A percentile compares a stretch with the other conserved stretches of the same genome.
phyloP scores from a whole-genome alignment of 2,113 vertebrate species.

The Carettochelys insculpta region DNA sequence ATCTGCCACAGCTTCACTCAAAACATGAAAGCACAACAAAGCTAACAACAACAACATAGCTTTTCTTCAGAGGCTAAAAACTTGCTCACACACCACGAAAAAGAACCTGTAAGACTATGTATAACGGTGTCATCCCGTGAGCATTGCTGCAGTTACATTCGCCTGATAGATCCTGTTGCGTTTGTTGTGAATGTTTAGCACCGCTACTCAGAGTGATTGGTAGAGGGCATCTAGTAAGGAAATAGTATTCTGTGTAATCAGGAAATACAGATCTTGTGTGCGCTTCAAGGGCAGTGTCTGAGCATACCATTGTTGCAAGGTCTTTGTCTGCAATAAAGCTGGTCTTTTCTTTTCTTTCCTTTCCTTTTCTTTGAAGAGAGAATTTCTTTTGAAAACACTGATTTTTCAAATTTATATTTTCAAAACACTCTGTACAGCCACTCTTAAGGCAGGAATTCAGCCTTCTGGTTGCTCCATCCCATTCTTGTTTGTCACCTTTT shows the following conservation, averaged over 20 bases:
- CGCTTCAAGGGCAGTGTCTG: neutral
- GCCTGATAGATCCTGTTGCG: neutral
- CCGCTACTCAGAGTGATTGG: neutral
- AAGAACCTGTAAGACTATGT: neutral
- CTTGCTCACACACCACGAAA: neutral
- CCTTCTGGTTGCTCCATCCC: neutral
- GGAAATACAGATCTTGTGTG: neutral
- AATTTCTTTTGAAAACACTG: neutral
- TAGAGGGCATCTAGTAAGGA: neutral
- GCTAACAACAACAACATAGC: rapidly evolving
- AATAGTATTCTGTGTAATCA: neutral
- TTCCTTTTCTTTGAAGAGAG: neutral
- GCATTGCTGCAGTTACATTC: neutral
- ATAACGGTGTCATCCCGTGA: neutral
- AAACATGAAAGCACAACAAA: neutral
- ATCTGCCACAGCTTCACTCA: neutral
- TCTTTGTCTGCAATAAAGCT: neutral
- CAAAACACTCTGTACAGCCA: neutral
- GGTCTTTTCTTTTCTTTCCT: no score
- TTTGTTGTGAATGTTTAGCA: neutral
- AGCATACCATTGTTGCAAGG: neutral
- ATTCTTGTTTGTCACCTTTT: neutral
- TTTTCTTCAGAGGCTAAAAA: neutral
- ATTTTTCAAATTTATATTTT: neutral
- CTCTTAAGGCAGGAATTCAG: neutral